Evolutionary conservation across 2,797 vertebrate genomes (phyloP).

Genomic region (Liparis tanakae): DNA sequence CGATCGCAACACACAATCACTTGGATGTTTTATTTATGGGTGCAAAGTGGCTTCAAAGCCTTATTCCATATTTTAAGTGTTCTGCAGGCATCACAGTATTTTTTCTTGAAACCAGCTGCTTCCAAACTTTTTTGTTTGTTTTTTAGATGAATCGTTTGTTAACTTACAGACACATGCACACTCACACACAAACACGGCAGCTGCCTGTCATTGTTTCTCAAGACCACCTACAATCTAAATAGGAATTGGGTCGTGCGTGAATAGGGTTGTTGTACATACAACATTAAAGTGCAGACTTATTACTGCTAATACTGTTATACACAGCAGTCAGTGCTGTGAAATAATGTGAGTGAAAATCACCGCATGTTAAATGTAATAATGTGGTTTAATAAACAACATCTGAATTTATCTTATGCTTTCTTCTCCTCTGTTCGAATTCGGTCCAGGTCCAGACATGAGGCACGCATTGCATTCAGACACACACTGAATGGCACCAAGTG

Average conservation of each 20-base stretch:
- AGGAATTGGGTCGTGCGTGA: constrained; percentile 37
- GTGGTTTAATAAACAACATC: constrained; percentile 65
- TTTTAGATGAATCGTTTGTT: constrained; percentile 50
- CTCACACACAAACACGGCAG: constrained; percentile 32
- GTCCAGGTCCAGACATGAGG: constrained; percentile 77
- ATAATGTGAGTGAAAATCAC: constrained; percentile 18
- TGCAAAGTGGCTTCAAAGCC: constrained; percentile 45
- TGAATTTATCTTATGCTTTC: constrained; percentile 60
- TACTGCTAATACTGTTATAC: constrained; percentile 39
- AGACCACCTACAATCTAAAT: constrained; percentile 73
- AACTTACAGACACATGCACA: constrained; percentile 4
- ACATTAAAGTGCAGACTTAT: constrained; percentile 42
- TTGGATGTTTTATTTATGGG: constrained; percentile 18
- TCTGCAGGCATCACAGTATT: background rate
- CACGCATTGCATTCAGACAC: constrained; percentile 32
- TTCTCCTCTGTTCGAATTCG: constrained; percentile 67
- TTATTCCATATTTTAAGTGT: constrained; percentile 24
- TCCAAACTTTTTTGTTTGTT: constrained; percentile 21
- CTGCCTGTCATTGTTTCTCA: constrained; percentile 50
- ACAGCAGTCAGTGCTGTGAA: constrained; percentile 33
- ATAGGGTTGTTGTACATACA: constrained; percentile 47
- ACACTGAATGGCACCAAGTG: constrained; percentile 55
- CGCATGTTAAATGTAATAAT: constrained; percentile 56
- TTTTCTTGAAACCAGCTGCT: constrained; percentile 14
- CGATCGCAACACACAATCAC: constrained; percentile 9